Evolutionary conservation across 2,113 vertebrate genomes (phyloP), one percentile per base, ranked within the genome.

Genomic region (Verasper variegatus): DNA sequence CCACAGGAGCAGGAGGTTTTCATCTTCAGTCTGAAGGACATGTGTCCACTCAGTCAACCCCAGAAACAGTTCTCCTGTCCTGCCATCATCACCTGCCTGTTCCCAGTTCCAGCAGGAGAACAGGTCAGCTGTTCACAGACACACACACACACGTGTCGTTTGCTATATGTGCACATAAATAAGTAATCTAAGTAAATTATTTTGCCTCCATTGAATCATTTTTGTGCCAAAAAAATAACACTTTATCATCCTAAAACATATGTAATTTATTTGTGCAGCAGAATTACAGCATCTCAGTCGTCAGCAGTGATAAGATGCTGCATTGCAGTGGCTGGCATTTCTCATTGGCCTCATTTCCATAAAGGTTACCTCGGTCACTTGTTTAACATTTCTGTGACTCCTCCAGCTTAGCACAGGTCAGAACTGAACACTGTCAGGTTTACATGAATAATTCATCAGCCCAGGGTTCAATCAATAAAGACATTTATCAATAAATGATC

Each of bases 1-100:
- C 74, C 51, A 2, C 58, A 99, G 98, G 97, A 99, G 76, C 97
- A 99, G 86, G 97, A 98, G 80, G 95, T 99, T 76, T 96, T 96
- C 64, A 95, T 99, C 85, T 99, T 98, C 67, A 95, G 91, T 17
- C 94, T 99, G 81, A 97, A 98, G 91, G 98, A 97, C 87, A 99
- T 99, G 98, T 99, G 98, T 81, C 98, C 98, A 5, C 90, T 99
- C 20, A 97, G 93, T 68, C 84, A 89, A 4, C 97, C 97, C 0
- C 97, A 96, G 74, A 97, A 90, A 70, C 91, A 92, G 14, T 80
- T 99, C 71, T 96, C 96, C 82, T 97, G 95, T 64, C 98, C 98
- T 0, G 95, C 96, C 0, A 49, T 96, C 0, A 96, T 99, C 84
- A 98, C 96, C 80, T 98, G 96, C 87, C 95, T 99, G 74, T 86